Percentiles rank a stretch among this genome's conserved stretches.
These are phyloP conservation scores for Tiphia femorata DNA, from an alignment of 2,888 invertebrate genomes.

Conservation along the genomic window DNA sequence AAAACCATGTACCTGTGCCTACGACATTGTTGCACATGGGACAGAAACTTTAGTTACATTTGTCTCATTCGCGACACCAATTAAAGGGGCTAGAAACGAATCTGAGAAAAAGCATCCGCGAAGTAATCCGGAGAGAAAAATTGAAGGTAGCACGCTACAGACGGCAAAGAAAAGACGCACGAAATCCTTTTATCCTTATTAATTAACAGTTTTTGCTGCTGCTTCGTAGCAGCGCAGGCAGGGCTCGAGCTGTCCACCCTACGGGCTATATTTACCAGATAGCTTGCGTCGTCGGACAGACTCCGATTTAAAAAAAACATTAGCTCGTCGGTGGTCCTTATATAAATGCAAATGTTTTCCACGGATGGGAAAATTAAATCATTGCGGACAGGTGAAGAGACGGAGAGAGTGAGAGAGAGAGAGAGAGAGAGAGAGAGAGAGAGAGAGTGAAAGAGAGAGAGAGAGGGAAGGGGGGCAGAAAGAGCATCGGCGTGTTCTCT, in stretches of 20 bases:
- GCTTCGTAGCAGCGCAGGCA: neutral
- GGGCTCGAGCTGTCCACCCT: neutral
- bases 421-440: neutral
- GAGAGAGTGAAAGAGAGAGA: no score
- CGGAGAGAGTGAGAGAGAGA: no score
- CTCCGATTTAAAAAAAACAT: neutral
- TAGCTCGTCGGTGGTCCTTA: neutral
- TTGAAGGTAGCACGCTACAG: no score
- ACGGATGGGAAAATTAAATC: neutral
- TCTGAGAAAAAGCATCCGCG: neutral
- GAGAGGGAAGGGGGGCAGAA: neutral
- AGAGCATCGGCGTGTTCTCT: no score
- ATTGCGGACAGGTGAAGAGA: neutral
- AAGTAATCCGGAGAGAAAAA: no score
- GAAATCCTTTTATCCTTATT: neutral
- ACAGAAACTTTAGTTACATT: no score
- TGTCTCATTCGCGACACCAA: no score
- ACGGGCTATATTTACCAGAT: neutral
- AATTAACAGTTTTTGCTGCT: neutral
- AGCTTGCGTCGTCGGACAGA: neutral
- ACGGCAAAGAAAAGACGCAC: no score
- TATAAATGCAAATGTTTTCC: neutral
- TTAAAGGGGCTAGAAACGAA: neutral
- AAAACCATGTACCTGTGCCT: no score
- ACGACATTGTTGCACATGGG: no score